phyloP scores from a whole-genome alignment of 2,113 vertebrate species.

The Leptocoma aspasia region DNA sequence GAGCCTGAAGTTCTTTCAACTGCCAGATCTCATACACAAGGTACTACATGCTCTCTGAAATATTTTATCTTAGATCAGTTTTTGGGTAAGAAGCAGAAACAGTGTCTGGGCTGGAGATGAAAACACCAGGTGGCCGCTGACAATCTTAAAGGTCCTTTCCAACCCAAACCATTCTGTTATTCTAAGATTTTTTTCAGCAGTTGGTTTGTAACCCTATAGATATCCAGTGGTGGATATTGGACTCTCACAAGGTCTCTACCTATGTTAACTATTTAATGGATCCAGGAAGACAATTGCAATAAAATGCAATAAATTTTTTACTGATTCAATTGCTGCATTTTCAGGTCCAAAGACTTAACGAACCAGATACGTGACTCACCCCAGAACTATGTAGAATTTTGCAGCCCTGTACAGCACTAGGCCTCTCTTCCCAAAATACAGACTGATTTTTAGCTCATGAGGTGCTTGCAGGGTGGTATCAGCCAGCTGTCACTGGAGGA shows the following conservation, averaged over 20 bases:
- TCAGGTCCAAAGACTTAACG: rapidly evolving
- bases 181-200: not conserved
- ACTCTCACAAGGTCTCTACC: not conserved
- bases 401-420: not conserved
- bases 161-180: not conserved
- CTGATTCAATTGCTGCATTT: not conserved
- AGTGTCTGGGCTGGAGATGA: not conserved
- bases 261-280: not conserved
- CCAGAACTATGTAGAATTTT: not conserved
- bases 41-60: not conserved
- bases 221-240: not conserved
- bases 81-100: not conserved
- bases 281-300: not conserved
- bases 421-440: not conserved
- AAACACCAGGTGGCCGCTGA: not conserved
- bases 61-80: not conserved
- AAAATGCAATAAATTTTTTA: not conserved
- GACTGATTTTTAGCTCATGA: not conserved
- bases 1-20: not conserved
- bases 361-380: rapidly evolving
- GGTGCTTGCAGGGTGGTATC: not conserved
- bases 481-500: constrained; percentile 27
- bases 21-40: not conserved
- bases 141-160: not conserved
- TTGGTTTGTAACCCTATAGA: not conserved